Evolutionary conservation across 2,888 invertebrate genomes (phyloP).

Genomic region (Carpatolechia fugitivella): DNA sequence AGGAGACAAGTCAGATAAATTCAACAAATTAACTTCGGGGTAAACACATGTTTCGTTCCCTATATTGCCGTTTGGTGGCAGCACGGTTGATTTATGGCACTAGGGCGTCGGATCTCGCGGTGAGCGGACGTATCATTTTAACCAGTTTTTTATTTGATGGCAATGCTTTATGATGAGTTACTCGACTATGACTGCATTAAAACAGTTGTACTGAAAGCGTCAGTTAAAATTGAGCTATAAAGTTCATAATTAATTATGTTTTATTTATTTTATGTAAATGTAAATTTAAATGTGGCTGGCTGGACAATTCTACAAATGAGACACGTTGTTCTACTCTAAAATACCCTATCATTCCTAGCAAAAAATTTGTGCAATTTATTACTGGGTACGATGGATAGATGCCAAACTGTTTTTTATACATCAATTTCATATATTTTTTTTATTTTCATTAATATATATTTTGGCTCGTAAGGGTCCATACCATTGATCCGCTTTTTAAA

Average conservation of each 20-base stretch:
- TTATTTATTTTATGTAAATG: no score
- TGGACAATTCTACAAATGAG: no score
- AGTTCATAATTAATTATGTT: no score
- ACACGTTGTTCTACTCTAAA: neutral
- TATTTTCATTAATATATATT: slow-evolving; percentile 2
- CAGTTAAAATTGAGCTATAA: no score
- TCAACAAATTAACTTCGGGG: slow-evolving; percentile 77
- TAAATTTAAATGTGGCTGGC: no score
- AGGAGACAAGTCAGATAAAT: slow-evolving; percentile 72
- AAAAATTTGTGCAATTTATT: neutral
- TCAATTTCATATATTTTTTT: neutral
- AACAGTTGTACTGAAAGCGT: no score
- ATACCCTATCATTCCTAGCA: neutral
- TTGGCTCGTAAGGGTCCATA: slow-evolving; percentile 2
- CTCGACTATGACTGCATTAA: no score
- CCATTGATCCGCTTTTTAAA: neutral
- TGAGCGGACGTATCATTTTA: slow-evolving; percentile 44
- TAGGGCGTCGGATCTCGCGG: slow-evolving; percentile 48
- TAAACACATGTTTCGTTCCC: slow-evolving; percentile 77
- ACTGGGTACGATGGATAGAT: neutral
- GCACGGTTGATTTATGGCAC: slow-evolving; percentile 70
- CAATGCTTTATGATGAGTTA: no score
- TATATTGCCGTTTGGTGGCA: slow-evolving; percentile 74
- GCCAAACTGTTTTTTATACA: neutral
- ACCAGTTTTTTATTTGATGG: slow-evolving; percentile 27